Evolutionary conservation across 2,113 vertebrate species (phyloP), one percentile per base, ranked within the genome.

Genomic region (Dolichallabes microphthalmus): DNA sequence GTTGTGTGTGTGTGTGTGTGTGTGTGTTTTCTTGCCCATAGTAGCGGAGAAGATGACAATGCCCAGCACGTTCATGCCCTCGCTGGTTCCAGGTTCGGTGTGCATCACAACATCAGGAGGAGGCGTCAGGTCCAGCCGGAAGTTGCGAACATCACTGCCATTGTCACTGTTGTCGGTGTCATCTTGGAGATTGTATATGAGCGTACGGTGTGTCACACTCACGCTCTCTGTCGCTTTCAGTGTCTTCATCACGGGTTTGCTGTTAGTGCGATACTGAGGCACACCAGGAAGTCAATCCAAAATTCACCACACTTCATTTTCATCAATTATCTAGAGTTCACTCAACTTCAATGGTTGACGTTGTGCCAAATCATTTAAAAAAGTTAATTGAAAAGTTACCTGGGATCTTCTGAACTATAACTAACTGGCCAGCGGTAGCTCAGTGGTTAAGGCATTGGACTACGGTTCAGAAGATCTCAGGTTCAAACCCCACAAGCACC

Each of bases 41-140:
- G 97, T 99, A 88, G 97, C 96, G 2, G 98, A 99, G 91, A 99
- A 99, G 88, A 99, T 98, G 88, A 99, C 98, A 14, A 99, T 98
- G 39, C 98, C 98, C 1, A 99, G 93, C 15, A 99, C 98, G 0
- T 99, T 99, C 97, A 98, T 99, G 89, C 98, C 98, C 0, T 98
- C 97, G 0, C 96, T 99, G 13, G 96, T 96, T 78, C 96, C 97
- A 0, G 98, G 98, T 58, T 96, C 94, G 2, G 96, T 98, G 66
- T 94, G 94, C 89, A 98, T 95, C 85, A 97, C 88, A 58, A 99
- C 94, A 86, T 98, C 97, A 0, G 98, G 97, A 0, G 97, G 95
- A 0, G 97, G 97, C 2, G 97, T 99, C 90, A 99, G 94, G 86
- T 99, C 98, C 88, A 99, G 94, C 81, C 96, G 94, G 22, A 99